These are phyloP conservation scores for Eulithis testata DNA, from an alignment of 2,888 invertebrate species.

Conservation along the genomic window DNA sequence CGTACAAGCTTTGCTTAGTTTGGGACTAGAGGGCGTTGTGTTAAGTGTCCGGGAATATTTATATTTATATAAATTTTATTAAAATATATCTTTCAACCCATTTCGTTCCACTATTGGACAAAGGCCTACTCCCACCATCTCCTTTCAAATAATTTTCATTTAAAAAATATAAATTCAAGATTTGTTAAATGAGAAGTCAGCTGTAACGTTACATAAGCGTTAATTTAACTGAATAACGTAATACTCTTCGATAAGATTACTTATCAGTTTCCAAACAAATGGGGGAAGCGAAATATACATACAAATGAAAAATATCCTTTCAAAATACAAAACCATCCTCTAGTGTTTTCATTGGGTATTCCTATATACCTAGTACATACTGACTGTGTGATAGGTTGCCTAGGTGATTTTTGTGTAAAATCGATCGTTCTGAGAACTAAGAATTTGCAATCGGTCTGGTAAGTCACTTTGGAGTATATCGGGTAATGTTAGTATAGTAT, in stretches of 20 bases:
- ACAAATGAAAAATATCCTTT: not conserved
- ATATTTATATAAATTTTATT: too few species aligned
- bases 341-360: constrained; percentile 1
- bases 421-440: constrained; percentile 39
- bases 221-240: not conserved
- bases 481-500: constrained; percentile 3
- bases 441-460: constrained; percentile 23
- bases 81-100: too few species aligned
- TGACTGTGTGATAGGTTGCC: constrained; percentile 39
- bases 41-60: too few species aligned
- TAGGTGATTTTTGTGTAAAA: constrained; percentile 44
- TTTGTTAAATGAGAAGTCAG: too few species aligned
- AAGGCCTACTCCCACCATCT: too few species aligned
- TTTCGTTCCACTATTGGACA: too few species aligned
- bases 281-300: not conserved
- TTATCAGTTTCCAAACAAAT: constrained; percentile 13
- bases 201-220: not conserved
- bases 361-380: constrained; percentile 1
- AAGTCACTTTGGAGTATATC: constrained; percentile 3
- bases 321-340: not conserved
- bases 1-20: too few species aligned
- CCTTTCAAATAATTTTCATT: too few species aligned
- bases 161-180: too few species aligned
- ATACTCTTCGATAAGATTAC: constrained; percentile 10
- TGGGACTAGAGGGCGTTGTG: too few species aligned